These are phyloP conservation scores for Drosophila quinaria DNA, from an alignment of 2,888 invertebrate genomes.

Conservation along the genomic window DNA sequence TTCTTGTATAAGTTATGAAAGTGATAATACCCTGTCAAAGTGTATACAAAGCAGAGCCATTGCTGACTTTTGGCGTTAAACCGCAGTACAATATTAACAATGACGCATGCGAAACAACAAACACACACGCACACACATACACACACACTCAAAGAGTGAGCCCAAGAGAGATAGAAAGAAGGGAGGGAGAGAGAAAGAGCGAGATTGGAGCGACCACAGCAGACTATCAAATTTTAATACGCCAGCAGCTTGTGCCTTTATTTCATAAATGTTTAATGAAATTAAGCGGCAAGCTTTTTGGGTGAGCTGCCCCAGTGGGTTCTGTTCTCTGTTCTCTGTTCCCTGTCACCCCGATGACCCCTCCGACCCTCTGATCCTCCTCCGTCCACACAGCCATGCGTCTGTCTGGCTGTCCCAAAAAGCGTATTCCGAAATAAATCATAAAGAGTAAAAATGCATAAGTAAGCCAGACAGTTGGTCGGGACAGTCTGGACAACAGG, in stretches of 20 bases:
- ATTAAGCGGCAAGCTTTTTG: conserved; percentile 80
- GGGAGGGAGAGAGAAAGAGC: background rate
- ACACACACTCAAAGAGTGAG: conserved; percentile 10
- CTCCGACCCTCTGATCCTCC: background rate
- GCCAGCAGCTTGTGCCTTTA: conserved; percentile 78
- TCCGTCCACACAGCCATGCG: conserved; percentile 3
- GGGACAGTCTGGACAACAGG: conserved; percentile 4
- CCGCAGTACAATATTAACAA: conserved; percentile 75
- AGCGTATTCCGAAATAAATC: conserved; percentile 69
- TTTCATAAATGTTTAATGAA: conserved; percentile 81
- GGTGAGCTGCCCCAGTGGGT: conserved; percentile 56
- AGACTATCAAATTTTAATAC: conserved; percentile 81
- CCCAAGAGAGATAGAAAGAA: background rate
- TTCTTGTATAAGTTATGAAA: background rate
- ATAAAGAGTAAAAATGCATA: conserved; percentile 73
- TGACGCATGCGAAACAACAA: conserved; percentile 60
- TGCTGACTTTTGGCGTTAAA: conserved; percentile 75
- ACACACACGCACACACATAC: conserved; percentile 18
- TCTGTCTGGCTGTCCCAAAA: conserved; percentile 46
- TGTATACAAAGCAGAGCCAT: conserved; percentile 27
- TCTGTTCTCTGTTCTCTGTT: background rate
- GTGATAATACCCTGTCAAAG: background rate
- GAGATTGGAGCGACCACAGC: conserved; percentile 50
- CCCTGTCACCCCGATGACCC: background rate
- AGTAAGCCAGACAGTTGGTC: conserved; percentile 65